Evolutionary conservation across 2,113 vertebrate species (phyloP).

Genomic region (Sphaerodactylus townsendi): DNA sequence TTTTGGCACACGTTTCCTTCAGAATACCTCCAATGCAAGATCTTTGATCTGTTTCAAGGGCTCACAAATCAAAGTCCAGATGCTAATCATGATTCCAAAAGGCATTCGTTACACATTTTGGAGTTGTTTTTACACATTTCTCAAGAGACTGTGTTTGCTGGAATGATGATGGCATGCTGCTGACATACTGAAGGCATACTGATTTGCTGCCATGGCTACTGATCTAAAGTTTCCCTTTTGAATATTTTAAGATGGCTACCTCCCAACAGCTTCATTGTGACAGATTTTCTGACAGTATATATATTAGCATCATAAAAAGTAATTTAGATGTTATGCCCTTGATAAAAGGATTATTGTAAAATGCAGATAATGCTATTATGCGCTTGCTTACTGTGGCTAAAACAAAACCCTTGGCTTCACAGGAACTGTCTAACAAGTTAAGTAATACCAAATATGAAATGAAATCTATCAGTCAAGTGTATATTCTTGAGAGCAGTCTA

Average conservation of each 20-base stretch:
- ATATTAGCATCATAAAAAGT: constrained; percentile 22
- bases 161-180: not conserved
- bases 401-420: constrained; percentile 27
- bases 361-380: not conserved
- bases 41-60: not conserved
- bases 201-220: constrained; percentile 6
- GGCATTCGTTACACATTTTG: not conserved
- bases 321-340: constrained; percentile 43
- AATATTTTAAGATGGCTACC: constrained; percentile 27
- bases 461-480: not conserved
- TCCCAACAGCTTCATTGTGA: not conserved
- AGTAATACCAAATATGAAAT: constrained; percentile 31
- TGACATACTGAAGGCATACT: constrained; percentile 28
- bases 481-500: not conserved
- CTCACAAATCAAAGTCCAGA: not conserved
- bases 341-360: not conserved
- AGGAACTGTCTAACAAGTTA: constrained; percentile 27
- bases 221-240: constrained; percentile 25
- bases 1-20: not conserved
- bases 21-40: not conserved
- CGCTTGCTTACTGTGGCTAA: not conserved
- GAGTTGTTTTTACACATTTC: constrained; percentile 17
- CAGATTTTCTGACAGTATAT: constrained; percentile 35
- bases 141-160: constrained; percentile 35
- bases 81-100: constrained; percentile 6